phyloP scores from a whole-genome alignment of 2,888 invertebrate genomes.

The Rhingia rostrata region DNA sequence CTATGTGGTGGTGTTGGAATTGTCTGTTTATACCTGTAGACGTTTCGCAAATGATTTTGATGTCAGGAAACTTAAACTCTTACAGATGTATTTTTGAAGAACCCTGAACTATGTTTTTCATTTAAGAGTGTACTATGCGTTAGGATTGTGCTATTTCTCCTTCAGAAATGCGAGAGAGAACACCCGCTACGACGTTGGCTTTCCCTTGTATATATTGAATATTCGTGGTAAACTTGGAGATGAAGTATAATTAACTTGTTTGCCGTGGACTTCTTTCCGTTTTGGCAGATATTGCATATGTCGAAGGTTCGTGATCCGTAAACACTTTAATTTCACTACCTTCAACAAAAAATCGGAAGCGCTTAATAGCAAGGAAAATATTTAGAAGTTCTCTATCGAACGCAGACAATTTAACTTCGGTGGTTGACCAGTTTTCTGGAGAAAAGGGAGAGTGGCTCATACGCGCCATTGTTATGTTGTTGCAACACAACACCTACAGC shows the following conservation, averaged over 20 bases:
- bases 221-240: slow-evolving; percentile 33
- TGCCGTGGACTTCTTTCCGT: slow-evolving; percentile 12
- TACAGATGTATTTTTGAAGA: slow-evolving; percentile 2
- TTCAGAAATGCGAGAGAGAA: slow-evolving; percentile 1
- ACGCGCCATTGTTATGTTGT: neutral
- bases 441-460: slow-evolving; percentile 19
- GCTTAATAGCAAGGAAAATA: slow-evolving; percentile 4
- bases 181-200: neutral
- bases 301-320: slow-evolving; percentile 36
- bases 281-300: neutral
- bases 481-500: slow-evolving; percentile 40
- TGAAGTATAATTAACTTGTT: slow-evolving; percentile 19
- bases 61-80: slow-evolving; percentile 9
- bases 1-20: slow-evolving; percentile 25
- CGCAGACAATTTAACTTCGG: slow-evolving; percentile 23
- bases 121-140: slow-evolving; percentile 16
- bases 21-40: slow-evolving; percentile 25
- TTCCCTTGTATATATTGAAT: slow-evolving; percentile 38
- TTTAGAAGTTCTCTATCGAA: slow-evolving; percentile 18
- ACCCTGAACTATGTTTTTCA: neutral
- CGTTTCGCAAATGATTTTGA: slow-evolving; percentile 33
- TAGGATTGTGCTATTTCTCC: neutral
- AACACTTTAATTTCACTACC: slow-evolving; percentile 20
- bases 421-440: slow-evolving; percentile 18
- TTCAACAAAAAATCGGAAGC: slow-evolving; percentile 13